Conservation (phyloP, 2,113 vertebrate genomes). For the Aix galericulata region DNA sequence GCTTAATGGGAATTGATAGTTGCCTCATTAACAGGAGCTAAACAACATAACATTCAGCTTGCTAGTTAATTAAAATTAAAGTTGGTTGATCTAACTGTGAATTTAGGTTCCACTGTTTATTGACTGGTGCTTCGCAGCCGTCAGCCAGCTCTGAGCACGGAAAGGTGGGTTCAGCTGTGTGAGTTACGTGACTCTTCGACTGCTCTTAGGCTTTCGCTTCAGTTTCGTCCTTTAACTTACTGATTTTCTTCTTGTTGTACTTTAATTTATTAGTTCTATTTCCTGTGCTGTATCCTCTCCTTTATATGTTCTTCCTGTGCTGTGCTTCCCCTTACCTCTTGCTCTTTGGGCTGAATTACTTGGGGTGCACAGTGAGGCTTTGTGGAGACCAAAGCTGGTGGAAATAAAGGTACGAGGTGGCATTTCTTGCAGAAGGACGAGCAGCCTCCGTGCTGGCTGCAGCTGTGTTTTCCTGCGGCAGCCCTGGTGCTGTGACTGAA, state of each 20-base stretch:
- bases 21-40: neutral
- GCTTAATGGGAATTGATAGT: neutral
- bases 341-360: neutral
- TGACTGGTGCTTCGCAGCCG: neutral
- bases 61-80: neutral
- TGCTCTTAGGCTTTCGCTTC: neutral
- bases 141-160: neutral
- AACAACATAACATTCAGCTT: neutral
- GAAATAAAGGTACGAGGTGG: neutral
- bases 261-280: neutral
- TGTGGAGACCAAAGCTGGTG: neutral
- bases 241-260: neutral
- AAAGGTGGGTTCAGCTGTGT: neutral
- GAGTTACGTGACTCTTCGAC: neutral
- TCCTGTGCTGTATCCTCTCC: neutral
- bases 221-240: neutral
- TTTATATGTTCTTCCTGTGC: neutral
- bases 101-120: neutral
- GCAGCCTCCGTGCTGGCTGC: neutral
- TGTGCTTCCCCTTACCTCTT: neutral
- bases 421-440: rapidly evolving
- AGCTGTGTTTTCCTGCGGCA: neutral
- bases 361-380: neutral
- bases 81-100: neutral
- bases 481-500: neutral